Conservation (phyloP, 2,113 vertebrate genomes). For the Speoplatyrhinus poulsoni region DNA sequence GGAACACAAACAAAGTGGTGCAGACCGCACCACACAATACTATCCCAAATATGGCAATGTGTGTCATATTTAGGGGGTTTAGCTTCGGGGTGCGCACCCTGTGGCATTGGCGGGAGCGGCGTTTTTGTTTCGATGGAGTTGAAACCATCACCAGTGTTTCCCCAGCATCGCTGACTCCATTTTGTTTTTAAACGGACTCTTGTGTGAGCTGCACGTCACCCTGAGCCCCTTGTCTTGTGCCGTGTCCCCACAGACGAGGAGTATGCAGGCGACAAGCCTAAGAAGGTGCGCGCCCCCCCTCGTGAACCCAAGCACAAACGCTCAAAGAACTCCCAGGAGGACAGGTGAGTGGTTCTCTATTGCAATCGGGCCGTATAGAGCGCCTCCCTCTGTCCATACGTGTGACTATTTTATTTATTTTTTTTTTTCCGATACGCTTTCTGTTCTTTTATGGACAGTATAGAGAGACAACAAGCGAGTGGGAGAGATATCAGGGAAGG, state of each 20-base stretch:
- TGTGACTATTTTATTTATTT: not conserved
- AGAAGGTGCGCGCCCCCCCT: constrained; percentile 91
- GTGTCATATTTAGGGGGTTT: too few species aligned
- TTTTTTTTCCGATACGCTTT: too few species aligned
- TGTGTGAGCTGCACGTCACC: not conserved
- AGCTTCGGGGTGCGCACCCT: too few species aligned
- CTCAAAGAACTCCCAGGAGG: constrained; percentile 95
- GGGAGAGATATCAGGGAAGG: too few species aligned
- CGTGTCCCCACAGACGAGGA: constrained; percentile 85
- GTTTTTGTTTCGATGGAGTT: too few species aligned
- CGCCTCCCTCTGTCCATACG: not conserved
- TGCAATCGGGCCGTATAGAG: not conserved
- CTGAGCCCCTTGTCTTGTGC: constrained; percentile 1
- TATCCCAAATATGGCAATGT: too few species aligned
- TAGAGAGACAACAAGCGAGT: too few species aligned
- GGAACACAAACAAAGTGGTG: too few species aligned
- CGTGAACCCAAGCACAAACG: constrained; percentile 95
- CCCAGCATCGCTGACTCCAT: not conserved
- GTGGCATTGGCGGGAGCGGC: too few species aligned
- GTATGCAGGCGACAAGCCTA: constrained; percentile 90
- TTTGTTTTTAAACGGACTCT: not conserved
- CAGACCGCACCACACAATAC: not conserved
- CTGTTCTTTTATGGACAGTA: too few species aligned
- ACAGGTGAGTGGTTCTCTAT: constrained; percentile 79
- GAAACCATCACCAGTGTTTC: too few species aligned